Percentiles rank a stretch among this genome's conserved stretches.
phyloP scores from a whole-genome alignment of 2,888 invertebrate species.

The Lasiommata megera region DNA sequence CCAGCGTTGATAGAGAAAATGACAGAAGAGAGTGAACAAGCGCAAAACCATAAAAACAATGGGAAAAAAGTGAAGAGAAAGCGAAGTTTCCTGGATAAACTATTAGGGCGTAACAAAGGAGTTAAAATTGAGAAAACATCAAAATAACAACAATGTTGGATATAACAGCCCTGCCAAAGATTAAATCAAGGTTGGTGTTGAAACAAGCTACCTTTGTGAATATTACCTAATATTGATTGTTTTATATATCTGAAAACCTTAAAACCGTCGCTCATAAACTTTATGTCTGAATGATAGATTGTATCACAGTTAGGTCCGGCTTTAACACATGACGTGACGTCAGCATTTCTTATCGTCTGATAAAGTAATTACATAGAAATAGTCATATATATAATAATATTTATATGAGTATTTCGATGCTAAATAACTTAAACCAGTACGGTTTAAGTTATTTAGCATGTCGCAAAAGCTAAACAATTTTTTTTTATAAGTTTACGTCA shows the following conservation, averaged over 20 bases:
- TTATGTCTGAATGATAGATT: neutral
- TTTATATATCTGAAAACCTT: neutral
- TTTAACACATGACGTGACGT: conserved; percentile 49
- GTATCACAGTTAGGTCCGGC: conserved; percentile 43
- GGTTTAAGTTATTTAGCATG: too few relatives aligned
- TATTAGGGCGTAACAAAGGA: conserved; percentile 68
- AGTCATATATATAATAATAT: neutral
- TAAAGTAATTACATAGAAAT: conserved; percentile 31
- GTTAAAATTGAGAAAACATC: conserved; percentile 42
- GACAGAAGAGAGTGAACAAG: conserved; percentile 57
- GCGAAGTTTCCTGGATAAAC: conserved; percentile 74
- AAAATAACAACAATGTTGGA: conserved; percentile 42
- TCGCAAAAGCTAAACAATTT: too few relatives aligned
- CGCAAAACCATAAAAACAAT: conserved; percentile 54
- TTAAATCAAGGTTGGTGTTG: conserved; percentile 36
- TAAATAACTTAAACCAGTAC: too few relatives aligned
- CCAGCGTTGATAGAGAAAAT: conserved; percentile 70
- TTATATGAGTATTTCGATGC: neutral
- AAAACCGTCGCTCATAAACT: neutral
- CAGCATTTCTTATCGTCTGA: conserved; percentile 58
- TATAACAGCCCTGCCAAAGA: conserved; percentile 69
- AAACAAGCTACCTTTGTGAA: conserved; percentile 2
- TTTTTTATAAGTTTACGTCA: too few relatives aligned
- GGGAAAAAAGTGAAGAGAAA: conserved; percentile 71
- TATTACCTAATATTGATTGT: neutral